Evolutionary conservation across 1,140 invertebrate species (phyloP).

Genomic region (Pararge aegeria): DNA sequence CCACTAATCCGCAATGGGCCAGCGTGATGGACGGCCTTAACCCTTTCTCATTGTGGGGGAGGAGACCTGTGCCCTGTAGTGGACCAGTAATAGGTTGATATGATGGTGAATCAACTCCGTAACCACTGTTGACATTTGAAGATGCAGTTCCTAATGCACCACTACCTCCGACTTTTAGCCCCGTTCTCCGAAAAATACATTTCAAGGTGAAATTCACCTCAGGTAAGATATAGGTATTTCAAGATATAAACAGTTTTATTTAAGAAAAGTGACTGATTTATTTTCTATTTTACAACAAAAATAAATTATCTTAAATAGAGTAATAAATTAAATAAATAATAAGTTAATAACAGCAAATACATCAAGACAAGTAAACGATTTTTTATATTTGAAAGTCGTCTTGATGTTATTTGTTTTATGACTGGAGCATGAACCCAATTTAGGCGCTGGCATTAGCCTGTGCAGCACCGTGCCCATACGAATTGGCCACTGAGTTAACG

Average conservation of each 20-base stretch:
- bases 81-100: too few species aligned
- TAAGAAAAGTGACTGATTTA: background rate
- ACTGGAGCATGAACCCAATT: conserved; percentile 6
- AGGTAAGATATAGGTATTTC: too few species aligned
- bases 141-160: too few species aligned
- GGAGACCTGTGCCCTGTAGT: too few species aligned
- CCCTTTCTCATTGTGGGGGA: too few species aligned
- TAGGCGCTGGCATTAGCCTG: conserved; percentile 52
- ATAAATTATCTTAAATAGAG: conserved; percentile 18
- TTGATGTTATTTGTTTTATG: conserved; percentile 59
- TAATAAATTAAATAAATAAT: conserved; percentile 49
- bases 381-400: conserved; percentile 45
- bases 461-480: conserved; percentile 48
- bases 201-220: too few species aligned
- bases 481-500: conserved; percentile 55
- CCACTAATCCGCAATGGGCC: too few species aligned
- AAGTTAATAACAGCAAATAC: conserved; percentile 53
- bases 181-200: too few species aligned
- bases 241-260: background rate
- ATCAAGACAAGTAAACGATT: conserved; percentile 62
- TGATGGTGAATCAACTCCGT: too few species aligned
- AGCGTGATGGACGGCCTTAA: too few species aligned
- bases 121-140: too few species aligned
- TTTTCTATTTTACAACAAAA: background rate
- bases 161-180: too few species aligned